Base-by-base conservation (phyloP, 2,888 invertebrate genomes). In the Synanthedon andrenaeformis region DNA sequence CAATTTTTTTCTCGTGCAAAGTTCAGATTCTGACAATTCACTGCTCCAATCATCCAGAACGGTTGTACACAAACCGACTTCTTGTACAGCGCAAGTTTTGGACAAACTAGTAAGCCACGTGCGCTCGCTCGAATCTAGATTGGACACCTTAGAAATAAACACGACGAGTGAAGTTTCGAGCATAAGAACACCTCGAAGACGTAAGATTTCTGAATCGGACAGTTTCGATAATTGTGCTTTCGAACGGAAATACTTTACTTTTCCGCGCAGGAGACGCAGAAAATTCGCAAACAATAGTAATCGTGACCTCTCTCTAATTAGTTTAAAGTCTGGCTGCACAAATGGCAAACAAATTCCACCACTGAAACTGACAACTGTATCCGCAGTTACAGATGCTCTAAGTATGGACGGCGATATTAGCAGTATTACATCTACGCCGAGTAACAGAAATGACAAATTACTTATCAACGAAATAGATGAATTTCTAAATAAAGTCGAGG, bases 1-100 rank as follows among this genome's bases (percentile, higher is more conserved):
- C 12, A 91, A 94, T 75, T 91, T 93, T 66, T 93, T 92, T 69
- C 72, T 89, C 35, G 88, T 92, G n/a, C 82, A 89, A 60, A 88
- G 88, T 53, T 87, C 89, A n/a, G 90, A 89, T 28, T 89, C 90
- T 1, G 89, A 90, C 23, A 83, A 87, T 57, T 85, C 87, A 6
- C 58, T 81, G 19, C 65, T 85, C 52, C 77, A 82, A 58, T 82
- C 85, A 2, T 82, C 85, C 49, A 79, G 87, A 63, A 86, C 85
- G 13, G 86, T 86, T 12, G 83, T 87, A 41, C 83, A 79, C 53
- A 86, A 81, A 62, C 84, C 81, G 52, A 63, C 70, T 55, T 84
- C 83, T 49, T 83, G 86, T 59, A 88, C 89, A 49, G 89, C 86
- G 0, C 84, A 82, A 62, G 83, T 84, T 45, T 62, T 87, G 1